phyloP scores from a whole-genome alignment of 2,113 vertebrate genomes.

The Rana temporaria region DNA sequence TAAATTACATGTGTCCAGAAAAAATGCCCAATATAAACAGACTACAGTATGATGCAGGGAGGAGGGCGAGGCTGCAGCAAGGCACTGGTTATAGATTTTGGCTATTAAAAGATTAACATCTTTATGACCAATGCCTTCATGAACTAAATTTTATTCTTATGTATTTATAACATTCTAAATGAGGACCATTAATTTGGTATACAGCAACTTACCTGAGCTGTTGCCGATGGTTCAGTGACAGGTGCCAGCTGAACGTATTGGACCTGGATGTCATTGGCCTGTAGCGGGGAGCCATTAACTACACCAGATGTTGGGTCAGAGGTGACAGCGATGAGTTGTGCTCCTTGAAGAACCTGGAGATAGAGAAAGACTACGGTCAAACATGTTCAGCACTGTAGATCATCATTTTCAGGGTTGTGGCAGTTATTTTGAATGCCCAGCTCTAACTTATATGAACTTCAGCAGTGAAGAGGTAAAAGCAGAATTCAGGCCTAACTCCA shows the following conservation, averaged over 20 bases:
- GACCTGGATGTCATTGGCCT: constrained; percentile 94
- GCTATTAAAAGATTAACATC: too few relatives aligned
- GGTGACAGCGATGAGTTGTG: constrained; percentile 94
- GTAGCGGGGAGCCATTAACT: constrained; percentile 88
- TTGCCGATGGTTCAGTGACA: constrained; percentile 83
- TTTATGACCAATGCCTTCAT: neutral
- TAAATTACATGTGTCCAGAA: constrained; percentile 21
- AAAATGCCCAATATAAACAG: constrained; percentile 21
- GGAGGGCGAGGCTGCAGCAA: neutral
- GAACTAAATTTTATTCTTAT: too few relatives aligned
- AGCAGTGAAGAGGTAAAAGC: constrained; percentile 35
- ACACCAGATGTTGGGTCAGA: constrained; percentile 83
- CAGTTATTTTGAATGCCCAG: neutral
- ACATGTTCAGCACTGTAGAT: neutral
- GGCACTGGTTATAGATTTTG: neutral
- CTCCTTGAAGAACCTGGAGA: constrained; percentile 88
- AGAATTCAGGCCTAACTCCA: constrained; percentile 17
- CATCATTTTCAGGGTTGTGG: neutral
- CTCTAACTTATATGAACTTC: neutral
- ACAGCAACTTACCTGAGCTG: constrained; percentile 70
- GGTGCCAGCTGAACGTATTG: constrained; percentile 96
- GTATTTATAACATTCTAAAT: too few relatives aligned
- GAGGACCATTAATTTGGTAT: too few relatives aligned
- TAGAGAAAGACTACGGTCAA: neutral
- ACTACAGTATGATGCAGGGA: constrained; percentile 1